A percentile compares a stretch with the other conserved stretches of the same genome.
These are phyloP conservation scores for Rhynchopsitta pachyrhyncha DNA, from an alignment of 2,113 vertebrate species.

Conservation along the genomic window DNA sequence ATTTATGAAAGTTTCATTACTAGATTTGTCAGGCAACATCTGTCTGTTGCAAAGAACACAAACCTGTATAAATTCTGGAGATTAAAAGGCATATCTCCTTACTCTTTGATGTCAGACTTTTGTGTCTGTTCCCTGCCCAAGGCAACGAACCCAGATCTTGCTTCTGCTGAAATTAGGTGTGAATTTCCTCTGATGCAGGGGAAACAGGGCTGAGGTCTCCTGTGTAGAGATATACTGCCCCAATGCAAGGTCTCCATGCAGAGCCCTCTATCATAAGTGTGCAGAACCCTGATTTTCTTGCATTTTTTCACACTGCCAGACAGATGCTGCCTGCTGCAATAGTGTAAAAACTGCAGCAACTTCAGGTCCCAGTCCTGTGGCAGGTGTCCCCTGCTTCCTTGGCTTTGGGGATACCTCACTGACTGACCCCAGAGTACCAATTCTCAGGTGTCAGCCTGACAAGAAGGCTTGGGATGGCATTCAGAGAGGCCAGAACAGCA, in stretches of 20 bases:
- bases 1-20: constrained; percentile 38
- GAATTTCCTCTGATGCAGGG: neutral
- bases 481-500: neutral
- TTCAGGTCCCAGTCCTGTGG: neutral
- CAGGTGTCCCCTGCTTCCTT: neutral
- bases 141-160: fast-evolving
- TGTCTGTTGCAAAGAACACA: neutral
- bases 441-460: neutral
- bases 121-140: neutral
- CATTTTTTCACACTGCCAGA: neutral
- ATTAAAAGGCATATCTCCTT: neutral
- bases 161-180: neutral
- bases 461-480: neutral
- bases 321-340: neutral
- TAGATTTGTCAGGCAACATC: constrained; percentile 18
- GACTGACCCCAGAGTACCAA: neutral
- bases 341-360: neutral
- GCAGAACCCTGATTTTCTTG: neutral
- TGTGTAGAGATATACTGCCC: neutral
- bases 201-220: neutral
- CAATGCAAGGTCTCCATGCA: neutral
- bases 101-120: neutral
- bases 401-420: neutral
- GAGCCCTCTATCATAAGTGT: neutral
- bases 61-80: neutral